Conservation (phyloP, 2,113 vertebrate genomes). For the Coturnix japonica region DNA sequence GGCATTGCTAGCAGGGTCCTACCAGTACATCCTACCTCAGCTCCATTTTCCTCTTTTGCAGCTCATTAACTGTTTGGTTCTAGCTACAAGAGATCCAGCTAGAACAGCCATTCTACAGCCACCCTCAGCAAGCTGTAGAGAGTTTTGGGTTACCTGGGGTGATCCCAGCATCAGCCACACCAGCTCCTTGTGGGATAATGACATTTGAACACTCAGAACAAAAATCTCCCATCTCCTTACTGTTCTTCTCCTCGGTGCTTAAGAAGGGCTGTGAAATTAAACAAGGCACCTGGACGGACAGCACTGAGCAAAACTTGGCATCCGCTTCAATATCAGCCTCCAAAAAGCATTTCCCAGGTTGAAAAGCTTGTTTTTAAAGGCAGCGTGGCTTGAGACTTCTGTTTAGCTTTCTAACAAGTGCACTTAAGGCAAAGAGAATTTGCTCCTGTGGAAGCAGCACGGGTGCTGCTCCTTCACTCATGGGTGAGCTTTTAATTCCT, state of each 20-base stretch:
- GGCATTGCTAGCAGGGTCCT: background rate
- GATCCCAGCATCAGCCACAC: no score
- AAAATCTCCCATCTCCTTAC: background rate
- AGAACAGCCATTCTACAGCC: background rate
- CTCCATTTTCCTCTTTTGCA: background rate
- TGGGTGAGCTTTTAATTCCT: background rate
- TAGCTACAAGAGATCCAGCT: fast-evolving
- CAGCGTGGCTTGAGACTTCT: background rate
- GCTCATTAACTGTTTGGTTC: background rate
- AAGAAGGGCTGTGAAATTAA: background rate
- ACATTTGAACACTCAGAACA: background rate
- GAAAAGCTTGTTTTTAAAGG: constrained; percentile 39
- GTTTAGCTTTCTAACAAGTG: constrained; percentile 18
- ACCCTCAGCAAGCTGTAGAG: background rate
- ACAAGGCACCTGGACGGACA: background rate
- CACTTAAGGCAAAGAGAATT: background rate
- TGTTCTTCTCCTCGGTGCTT: background rate
- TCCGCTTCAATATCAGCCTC: constrained; percentile 2
- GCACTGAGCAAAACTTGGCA: constrained; percentile 31
- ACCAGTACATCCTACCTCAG: background rate
- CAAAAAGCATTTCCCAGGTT: constrained; percentile 25
- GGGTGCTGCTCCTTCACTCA: background rate
- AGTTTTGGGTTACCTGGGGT: background rate
- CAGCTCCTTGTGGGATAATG: fast-evolving
- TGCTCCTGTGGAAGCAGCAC: background rate